Conservation (phyloP, 2,888 invertebrate genomes). For the Mesorhabditis spiculigera region DNA sequence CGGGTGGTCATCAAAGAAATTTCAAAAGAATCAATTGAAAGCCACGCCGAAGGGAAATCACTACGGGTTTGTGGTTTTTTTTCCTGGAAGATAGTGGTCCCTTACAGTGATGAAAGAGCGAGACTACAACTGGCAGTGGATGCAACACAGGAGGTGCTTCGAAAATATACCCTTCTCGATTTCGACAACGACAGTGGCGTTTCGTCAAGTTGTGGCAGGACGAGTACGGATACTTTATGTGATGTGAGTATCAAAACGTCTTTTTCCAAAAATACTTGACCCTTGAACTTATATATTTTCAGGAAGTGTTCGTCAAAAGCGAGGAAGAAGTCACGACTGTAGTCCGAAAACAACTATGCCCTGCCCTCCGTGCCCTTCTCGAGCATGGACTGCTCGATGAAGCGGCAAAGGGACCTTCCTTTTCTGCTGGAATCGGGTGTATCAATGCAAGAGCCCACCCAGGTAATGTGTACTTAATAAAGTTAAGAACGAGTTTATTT, state of each 20-base stretch:
- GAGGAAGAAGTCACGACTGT: slow-evolving; percentile 81
- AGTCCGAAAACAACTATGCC: slow-evolving; percentile 84
- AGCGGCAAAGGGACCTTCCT: slow-evolving; percentile 19
- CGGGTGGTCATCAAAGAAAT: slow-evolving; percentile 54
- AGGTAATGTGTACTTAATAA: slow-evolving; percentile 11
- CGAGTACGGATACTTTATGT: slow-evolving; percentile 21
- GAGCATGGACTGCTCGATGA: slow-evolving; percentile 78
- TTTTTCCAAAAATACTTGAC: neutral
- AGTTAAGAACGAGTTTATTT: slow-evolving; percentile 2
- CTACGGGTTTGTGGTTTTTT: slow-evolving; percentile 74
- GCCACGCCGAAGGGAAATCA: slow-evolving; percentile 81
- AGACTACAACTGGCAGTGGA: slow-evolving; percentile 82
- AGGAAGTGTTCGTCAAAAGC: slow-evolving; percentile 60
- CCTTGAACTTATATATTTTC: slow-evolving; percentile 9
- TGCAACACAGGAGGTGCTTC: slow-evolving; percentile 66
- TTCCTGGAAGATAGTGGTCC: slow-evolving; percentile 4
- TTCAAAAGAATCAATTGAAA: slow-evolving; percentile 77
- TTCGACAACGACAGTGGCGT: slow-evolving; percentile 29
- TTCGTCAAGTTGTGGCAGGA: slow-evolving; percentile 20
- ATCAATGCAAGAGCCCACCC: slow-evolving; percentile 22
- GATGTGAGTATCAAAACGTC: slow-evolving; percentile 24
- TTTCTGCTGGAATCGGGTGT: slow-evolving; percentile 38
- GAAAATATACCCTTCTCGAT: slow-evolving; percentile 56
- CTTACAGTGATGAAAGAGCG: slow-evolving; percentile 78
- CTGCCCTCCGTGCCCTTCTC: slow-evolving; percentile 84